Evolutionary conservation across 2,113 vertebrate genomes (phyloP).

Genomic region (Ptilorrhoa leucosticta): DNA sequence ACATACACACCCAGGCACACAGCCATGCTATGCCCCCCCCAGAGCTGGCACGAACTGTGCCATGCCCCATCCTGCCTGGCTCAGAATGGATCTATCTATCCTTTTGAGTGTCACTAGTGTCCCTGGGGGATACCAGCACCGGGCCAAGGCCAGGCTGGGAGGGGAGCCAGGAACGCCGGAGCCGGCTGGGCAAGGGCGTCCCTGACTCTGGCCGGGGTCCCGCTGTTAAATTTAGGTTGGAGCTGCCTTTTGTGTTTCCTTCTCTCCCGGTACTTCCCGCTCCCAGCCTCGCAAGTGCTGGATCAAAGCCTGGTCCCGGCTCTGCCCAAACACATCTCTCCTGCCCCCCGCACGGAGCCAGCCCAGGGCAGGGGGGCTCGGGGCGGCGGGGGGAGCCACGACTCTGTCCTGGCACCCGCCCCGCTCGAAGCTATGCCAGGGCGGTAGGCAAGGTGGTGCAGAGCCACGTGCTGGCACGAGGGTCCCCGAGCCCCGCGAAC

Average conservation of each 20-base stretch:
- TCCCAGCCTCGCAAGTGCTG: not conserved
- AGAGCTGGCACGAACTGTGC: not conserved
- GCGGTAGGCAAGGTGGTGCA: not conserved
- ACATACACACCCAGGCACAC: not conserved
- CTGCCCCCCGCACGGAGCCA: not conserved
- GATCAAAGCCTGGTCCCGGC: not conserved
- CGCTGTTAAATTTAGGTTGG: conserved; percentile 28
- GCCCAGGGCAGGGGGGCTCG: not conserved
- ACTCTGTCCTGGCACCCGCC: not conserved
- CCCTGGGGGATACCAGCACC: not conserved
- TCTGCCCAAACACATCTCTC: conserved; percentile 23
- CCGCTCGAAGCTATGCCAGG: not conserved
- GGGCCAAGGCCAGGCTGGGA: not conserved
- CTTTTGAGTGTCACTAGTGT: not conserved
- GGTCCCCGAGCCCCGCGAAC: not conserved
- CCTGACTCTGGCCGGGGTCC: not conserved
- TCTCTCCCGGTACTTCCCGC: not conserved
- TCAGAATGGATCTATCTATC: not conserved
- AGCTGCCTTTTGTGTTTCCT: conserved; percentile 35
- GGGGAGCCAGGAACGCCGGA: not conserved
- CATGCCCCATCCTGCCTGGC: not conserved
- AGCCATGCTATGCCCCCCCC: not conserved
- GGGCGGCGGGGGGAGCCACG: not conserved
- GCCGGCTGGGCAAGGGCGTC: not conserved
- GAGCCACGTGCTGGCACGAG: not conserved